A percentile compares a stretch with the other conserved stretches of the same genome.
Evolutionary conservation across 2,113 vertebrate genomes (phyloP).

Genomic region (Oncorhynchus nerka): DNA sequence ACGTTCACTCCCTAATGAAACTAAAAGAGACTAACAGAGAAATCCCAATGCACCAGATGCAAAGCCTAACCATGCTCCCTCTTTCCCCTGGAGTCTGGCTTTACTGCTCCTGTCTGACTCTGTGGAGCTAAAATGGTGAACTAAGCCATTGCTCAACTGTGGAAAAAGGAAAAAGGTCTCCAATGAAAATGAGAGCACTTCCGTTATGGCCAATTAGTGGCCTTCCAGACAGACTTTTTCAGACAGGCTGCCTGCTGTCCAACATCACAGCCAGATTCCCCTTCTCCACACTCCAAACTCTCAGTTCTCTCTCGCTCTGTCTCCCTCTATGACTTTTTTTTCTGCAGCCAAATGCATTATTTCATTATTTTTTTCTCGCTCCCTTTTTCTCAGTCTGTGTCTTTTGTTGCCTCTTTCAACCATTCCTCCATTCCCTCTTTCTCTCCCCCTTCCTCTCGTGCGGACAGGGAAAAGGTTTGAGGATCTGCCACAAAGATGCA

Average conservation of each 20-base stretch:
- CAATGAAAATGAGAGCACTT: conserved; percentile 46
- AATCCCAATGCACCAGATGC: no score
- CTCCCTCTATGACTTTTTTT: conserved; percentile 1
- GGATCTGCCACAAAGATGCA: conserved; percentile 43
- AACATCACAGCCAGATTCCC: conserved; percentile 1
- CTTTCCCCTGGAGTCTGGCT: conserved; percentile 31
- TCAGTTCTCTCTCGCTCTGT: conserved; percentile 1
- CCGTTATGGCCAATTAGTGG: conserved; percentile 34
- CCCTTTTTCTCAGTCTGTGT: conserved; percentile 5
- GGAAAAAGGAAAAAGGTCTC: conserved; percentile 38
- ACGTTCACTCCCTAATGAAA: neutral
- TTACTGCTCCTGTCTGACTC: conserved; percentile 16
- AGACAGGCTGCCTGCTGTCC: neutral
- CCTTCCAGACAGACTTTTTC: conserved; percentile 16
- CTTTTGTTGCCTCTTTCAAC: conserved; percentile 32
- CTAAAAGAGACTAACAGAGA: neutral
- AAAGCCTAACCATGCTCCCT: neutral
- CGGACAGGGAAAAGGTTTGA: conserved; percentile 53
- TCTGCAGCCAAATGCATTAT: neutral
- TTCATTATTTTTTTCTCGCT: neutral
- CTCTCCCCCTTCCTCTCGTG: neutral
- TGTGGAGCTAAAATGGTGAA: conserved; percentile 43
- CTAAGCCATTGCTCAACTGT: conserved; percentile 16
- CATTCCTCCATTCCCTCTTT: conserved; percentile 4
- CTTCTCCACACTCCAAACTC: neutral